Evolutionary conservation across 2,888 invertebrate species (phyloP).

Genomic region (Catonia carolina): DNA sequence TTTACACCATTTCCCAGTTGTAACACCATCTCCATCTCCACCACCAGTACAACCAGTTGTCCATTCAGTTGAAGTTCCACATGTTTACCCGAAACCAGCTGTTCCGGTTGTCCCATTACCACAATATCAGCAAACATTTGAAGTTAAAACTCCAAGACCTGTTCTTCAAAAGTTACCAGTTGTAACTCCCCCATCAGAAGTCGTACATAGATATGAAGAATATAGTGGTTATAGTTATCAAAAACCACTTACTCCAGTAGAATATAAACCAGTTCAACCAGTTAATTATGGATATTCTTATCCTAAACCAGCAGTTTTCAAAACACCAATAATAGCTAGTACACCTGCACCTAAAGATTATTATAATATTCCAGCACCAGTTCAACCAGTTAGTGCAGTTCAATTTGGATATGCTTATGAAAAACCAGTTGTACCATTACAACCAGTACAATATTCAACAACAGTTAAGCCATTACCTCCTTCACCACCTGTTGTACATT

Average conservation of each 20-base stretch:
- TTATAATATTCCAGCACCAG: neutral
- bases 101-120: slow-evolving; percentile 14
- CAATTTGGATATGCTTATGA: neutral
- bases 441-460: neutral
- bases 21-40: neutral
- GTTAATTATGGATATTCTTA: slow-evolving; percentile 25
- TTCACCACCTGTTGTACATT: neutral
- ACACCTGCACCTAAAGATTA: slow-evolving; percentile 30
- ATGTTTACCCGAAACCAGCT: too few relatives aligned
- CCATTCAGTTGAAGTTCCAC: too few relatives aligned
- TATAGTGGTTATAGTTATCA: slow-evolving; percentile 2
- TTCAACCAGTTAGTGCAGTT: slow-evolving; percentile 5
- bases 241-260: neutral
- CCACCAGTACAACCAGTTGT: slow-evolving; percentile 6
- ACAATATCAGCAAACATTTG: neutral
- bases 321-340: slow-evolving; percentile 28
- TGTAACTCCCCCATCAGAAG: slow-evolving; percentile 12
- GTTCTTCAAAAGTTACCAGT: slow-evolving; percentile 10
- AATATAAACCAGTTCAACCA: neutral
- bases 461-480: neutral
- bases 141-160: slow-evolving; percentile 22
- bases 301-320: slow-evolving; percentile 26
- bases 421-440: neutral
- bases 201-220: slow-evolving; percentile 1
- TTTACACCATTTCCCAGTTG: neutral